Base-by-base conservation (phyloP, 2,113 vertebrate genomes). In the Dicentrarchus labrax region DNA sequence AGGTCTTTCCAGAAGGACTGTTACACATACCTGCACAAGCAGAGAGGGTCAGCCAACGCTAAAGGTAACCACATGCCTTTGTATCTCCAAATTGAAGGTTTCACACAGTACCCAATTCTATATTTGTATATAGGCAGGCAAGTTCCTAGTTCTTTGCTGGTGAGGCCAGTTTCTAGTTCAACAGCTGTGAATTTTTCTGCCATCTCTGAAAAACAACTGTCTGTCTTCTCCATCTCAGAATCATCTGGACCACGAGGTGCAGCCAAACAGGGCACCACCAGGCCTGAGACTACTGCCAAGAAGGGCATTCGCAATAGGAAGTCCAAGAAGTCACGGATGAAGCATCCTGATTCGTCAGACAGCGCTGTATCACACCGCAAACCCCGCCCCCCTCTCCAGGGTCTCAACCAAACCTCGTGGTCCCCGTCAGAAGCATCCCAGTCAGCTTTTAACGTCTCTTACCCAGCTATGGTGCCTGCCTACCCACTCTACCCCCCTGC, bases 371-470 rank as follows among this genome's bases (percentile, higher is more conserved):
- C 96, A 0, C 95, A 96, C 77, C 95, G 94, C 5, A 96, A 95
- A 10, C 93, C 87, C 15, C 95, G 95, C 0, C 95, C 95, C n/a
- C 96, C 96, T 0, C 95, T 97, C 0, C 84, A 96, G 54, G 96
- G 96, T 64, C 96, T 97, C 65, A 97, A 97, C 36, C 85, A 96
- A 65, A 97, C 97, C 0, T 97, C 97, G 1, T 99, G 97, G 97
- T 97, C 97, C 0, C 96, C 96, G 0, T 98, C 97, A 0, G 96
- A 97, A 75, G 93, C 96, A 0, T 97, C 97, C 0, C 96, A 96
- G 88, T 96, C 96, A 0, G 96, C 96, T 72, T 95, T 97, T 0
- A 94, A 94, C 0, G 48, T 96, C 61, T 95, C 97, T 36, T 97
- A 97, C 88, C 95, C 97, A 1, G 19, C 95, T 1, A 88, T 97